Conservation (phyloP, 2,797 vertebrate genomes). For the Apogon hyalosoma region DNA sequence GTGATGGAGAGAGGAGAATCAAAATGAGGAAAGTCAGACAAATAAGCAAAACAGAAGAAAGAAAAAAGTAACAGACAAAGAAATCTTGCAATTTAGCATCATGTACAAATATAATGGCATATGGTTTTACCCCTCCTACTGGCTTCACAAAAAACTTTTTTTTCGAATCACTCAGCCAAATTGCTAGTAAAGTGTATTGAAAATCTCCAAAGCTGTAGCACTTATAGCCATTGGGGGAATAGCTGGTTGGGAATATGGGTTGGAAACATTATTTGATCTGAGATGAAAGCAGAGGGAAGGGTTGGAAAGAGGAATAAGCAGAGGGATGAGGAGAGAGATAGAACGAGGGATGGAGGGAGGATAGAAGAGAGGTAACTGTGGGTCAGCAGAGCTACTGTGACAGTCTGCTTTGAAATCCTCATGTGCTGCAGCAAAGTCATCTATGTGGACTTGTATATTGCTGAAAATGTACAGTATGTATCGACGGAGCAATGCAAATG, state of each 20-base stretch:
- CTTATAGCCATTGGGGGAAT: slow-evolving; percentile 73
- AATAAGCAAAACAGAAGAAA: background rate
- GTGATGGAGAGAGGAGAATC: slow-evolving; percentile 60
- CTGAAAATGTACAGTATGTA: background rate
- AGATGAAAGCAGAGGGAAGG: slow-evolving; percentile 78
- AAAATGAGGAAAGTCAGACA: slow-evolving; percentile 5
- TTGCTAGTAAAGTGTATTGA: slow-evolving; percentile 70
- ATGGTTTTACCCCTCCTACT: slow-evolving; percentile 12
- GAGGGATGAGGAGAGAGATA: slow-evolving; percentile 61
- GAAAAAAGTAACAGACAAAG: slow-evolving; percentile 44
- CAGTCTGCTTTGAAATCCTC: slow-evolving; percentile 20
- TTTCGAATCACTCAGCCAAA: slow-evolving; percentile 70
- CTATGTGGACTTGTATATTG: slow-evolving; percentile 20
- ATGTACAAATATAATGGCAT: slow-evolving; percentile 41
- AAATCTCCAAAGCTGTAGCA: slow-evolving; percentile 75
- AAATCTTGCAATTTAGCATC: slow-evolving; percentile 47
- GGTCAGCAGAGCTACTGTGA: slow-evolving; percentile 53
- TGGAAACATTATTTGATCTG: slow-evolving; percentile 85
- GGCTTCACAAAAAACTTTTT: slow-evolving; percentile 31
- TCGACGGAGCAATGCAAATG: background rate
- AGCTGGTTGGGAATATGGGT: slow-evolving; percentile 68
- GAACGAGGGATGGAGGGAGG: slow-evolving; percentile 47
- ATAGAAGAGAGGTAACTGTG: slow-evolving; percentile 53
- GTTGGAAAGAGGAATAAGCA: slow-evolving; percentile 61
- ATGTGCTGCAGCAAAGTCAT: no score